Percentiles rank a stretch among this genome's conserved stretches.
Evolutionary conservation across 2,113 vertebrate genomes (phyloP).

Genomic region (Pseudolaguvia tuberculata): DNA sequence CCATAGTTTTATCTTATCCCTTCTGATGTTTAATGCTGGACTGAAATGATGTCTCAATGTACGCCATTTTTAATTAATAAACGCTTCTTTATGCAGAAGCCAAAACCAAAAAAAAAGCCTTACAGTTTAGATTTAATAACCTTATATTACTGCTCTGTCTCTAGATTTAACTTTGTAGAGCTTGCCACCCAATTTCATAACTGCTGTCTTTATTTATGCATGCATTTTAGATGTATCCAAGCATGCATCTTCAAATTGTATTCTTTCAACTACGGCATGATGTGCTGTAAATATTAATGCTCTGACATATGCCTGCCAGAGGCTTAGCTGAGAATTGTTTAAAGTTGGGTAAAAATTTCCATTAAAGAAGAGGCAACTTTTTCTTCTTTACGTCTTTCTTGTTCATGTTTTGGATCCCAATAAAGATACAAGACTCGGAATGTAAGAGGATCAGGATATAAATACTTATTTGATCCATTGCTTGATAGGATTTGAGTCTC

Average conservation of each 20-base stretch:
- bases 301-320: slow-evolving; percentile 47
- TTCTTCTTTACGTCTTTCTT: slow-evolving; percentile 33
- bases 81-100: neutral
- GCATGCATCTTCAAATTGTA: slow-evolving; percentile 47
- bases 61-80: slow-evolving; percentile 17
- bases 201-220: slow-evolving; percentile 49
- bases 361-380: slow-evolving; percentile 38
- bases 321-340: slow-evolving; percentile 46
- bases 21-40: slow-evolving; percentile 1
- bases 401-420: slow-evolving; percentile 15
- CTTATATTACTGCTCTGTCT: slow-evolving; percentile 17
- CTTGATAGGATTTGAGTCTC: slow-evolving; percentile 24
- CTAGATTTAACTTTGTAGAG: slow-evolving; percentile 34
- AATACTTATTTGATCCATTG: slow-evolving; percentile 35
- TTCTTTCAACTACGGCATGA: slow-evolving; percentile 45
- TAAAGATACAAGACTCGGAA: slow-evolving; percentile 31
- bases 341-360: slow-evolving; percentile 47
- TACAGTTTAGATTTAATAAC: slow-evolving; percentile 11
- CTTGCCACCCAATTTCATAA: slow-evolving; percentile 46
- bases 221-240: slow-evolving; percentile 52
- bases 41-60: slow-evolving; percentile 13
- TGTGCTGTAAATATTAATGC: slow-evolving; percentile 54
- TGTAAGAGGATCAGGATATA: slow-evolving; percentile 29
- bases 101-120: neutral
- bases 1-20: neutral